Evolutionary conservation across 2,113 vertebrate genomes (phyloP), one percentile per base, ranked within the genome.

Genomic region (Syngnathus scovelli): DNA sequence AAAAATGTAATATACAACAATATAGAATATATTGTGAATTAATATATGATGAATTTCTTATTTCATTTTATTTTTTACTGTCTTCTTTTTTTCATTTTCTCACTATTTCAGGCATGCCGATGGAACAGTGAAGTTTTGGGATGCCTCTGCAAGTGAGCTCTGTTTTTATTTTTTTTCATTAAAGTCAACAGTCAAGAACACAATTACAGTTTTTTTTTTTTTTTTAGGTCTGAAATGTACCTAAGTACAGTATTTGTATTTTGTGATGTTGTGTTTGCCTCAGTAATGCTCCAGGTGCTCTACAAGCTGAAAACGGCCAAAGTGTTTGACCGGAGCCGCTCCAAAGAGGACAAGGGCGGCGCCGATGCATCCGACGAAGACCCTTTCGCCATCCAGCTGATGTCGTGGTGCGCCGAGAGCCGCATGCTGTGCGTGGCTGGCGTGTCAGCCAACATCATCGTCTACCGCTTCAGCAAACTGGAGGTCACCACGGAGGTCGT

Each of bases 221-320:
- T 33, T 33, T 33, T 33, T 33, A 33, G 3, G 27, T 33, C 27
- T 33, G 9, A 10, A 19, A 52, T 21, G 19, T 9, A 19, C 18
- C n/a, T n/a, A 8, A 9, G 49, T n/a, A 52, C 21, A 13, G 4
- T 27, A 1, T 27, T 55, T 11, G 15, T 36, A 6, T 33, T 13
- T 58, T 58, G 10, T 18, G 5, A n/a, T n/a, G 18, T 6, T 51
- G 21, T 48, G 21, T 21, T 60, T 79, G 27, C 19, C 13, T 15
- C 80, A 99, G 97, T 98, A 93, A 99, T 93, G 37, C 91, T 99
- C 80, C 96, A 99, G 93, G 94, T 98, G 78, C 91, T 99, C 83
- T 99, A 99, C 88, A 98, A 98, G 79, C 90, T 99, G 77, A 99
- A 99, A 92, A 98, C 97, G 69, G 94, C 96, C 75, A 99, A 99